Evolutionary conservation across 2,888 invertebrate species (phyloP), one percentile per base, ranked within the genome.

Genomic region (Poecilus cupreus): DNA sequence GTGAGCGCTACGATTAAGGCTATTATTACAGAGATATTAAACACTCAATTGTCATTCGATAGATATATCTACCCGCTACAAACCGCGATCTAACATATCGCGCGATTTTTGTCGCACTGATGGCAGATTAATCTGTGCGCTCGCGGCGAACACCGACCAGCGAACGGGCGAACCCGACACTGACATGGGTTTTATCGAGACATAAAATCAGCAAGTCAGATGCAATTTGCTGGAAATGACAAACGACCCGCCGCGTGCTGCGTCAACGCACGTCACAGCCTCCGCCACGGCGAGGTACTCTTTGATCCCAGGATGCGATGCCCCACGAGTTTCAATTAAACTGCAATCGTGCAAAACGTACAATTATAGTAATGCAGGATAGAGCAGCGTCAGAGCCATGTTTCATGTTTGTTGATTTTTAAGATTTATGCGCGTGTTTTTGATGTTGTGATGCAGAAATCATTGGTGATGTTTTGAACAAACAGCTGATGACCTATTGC

Each of bases 151-250:
- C n/a, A n/a, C n/a, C 60, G 24, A 18, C 13, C 11, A n/a, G 10
- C 10, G 26, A 0, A 3, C 10, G 37, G 16, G 0, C 18, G 18
- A 11, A 13, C n/a, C 26, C 57, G 76, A 57, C 76, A 76, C 43
- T 76, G 76, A 76, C 76, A 39, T 22, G 57, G 76, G 57, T 76
- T 76, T 76, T 76, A 76, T 76, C 76, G 57, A 57, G 57, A 76
- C 32, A 76, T 76, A 76, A 76, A 76, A 76, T 76, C 76, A 76
- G 37, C 39, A 76, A 76, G 57, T 76, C 76, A 76, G 76, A 76
- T 57, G 76, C 76, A 76, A 76, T 76, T 76, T 76, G 57, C 76
- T 76, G 76, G 76, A 76, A 76, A 76, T 76, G 76, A 76, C 76
- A 76, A 76, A 76, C 57, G 76, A 76, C 32, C 37, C 75, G 11